Evolutionary conservation across 2,113 vertebrate genomes (phyloP).

Genomic region (Clarias magur): DNA sequence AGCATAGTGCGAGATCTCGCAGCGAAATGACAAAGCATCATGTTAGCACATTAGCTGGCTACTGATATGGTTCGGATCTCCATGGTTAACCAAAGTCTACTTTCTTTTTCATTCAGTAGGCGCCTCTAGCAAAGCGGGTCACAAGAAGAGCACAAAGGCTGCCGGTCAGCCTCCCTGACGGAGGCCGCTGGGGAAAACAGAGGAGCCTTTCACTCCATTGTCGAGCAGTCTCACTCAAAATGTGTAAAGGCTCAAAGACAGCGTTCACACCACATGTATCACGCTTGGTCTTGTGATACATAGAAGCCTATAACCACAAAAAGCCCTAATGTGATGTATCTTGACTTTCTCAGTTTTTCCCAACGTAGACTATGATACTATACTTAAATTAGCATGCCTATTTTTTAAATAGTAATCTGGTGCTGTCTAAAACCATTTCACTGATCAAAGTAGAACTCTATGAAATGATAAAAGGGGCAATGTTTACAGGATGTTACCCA

Average conservation of each 20-base stretch:
- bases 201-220: constrained; percentile 58
- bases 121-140: constrained; percentile 46
- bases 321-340: neutral
- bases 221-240: constrained; percentile 54
- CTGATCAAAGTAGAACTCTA: constrained; percentile 53
- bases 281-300: constrained; percentile 40
- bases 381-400: neutral
- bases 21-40: constrained; percentile 53
- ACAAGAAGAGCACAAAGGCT: constrained; percentile 54
- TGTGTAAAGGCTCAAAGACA: constrained; percentile 41
- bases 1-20: constrained; percentile 65
- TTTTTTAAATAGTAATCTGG: constrained; percentile 1
- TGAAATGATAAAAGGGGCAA: constrained; percentile 56
- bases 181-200: constrained; percentile 60
- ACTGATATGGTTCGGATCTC: constrained; percentile 6
- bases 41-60: constrained; percentile 17
- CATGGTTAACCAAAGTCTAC: constrained; percentile 37
- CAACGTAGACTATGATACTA: neutral
- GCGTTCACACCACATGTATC: neutral
- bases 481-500: constrained; percentile 76
- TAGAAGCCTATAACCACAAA: neutral
- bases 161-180: constrained; percentile 49
- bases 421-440: constrained; percentile 31
- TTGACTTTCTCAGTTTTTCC: neutral
- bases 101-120: constrained; percentile 40